A percentile compares a stretch with the other conserved stretches of the same genome.
phyloP scores from a whole-genome alignment of 2,888 invertebrate genomes.

The Isoperla grammatica region DNA sequence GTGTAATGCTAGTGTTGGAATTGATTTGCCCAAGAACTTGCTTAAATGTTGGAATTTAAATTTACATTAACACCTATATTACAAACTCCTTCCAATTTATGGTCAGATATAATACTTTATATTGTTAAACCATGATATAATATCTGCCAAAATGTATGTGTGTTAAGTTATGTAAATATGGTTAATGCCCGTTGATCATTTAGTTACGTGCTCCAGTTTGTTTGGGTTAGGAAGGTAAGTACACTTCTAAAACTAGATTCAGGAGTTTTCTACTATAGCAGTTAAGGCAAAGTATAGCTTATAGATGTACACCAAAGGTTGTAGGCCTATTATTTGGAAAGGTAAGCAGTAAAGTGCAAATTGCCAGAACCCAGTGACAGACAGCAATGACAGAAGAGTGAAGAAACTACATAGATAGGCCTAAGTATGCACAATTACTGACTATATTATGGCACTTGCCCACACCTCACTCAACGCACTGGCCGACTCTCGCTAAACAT shows the following conservation, averaged over 20 bases:
- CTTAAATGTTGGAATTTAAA: too few relatives aligned
- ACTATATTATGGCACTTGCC: slow-evolving; percentile 29
- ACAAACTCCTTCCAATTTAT: too few relatives aligned
- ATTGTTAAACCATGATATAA: too few relatives aligned
- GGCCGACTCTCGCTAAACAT: slow-evolving; percentile 13
- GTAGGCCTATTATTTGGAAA: slow-evolving; percentile 17
- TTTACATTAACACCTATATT: too few relatives aligned
- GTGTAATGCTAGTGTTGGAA: too few relatives aligned
- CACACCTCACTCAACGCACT: slow-evolving; percentile 29
- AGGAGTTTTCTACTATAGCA: slow-evolving; percentile 21
- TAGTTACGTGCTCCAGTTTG: neutral
- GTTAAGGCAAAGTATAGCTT: neutral
- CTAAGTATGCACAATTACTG: slow-evolving; percentile 19
- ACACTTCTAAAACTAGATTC: neutral
- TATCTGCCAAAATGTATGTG: too few relatives aligned
- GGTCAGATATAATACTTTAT: too few relatives aligned
- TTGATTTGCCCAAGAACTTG: too few relatives aligned
- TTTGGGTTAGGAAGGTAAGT: slow-evolving; percentile 19
- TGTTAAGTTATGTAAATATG: too few relatives aligned
- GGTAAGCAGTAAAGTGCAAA: slow-evolving; percentile 30
- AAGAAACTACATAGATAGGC: slow-evolving; percentile 25
- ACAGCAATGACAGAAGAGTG: slow-evolving; percentile 30
- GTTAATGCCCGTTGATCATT: too few relatives aligned
- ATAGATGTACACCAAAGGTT: too few relatives aligned
- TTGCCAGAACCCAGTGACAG: slow-evolving; percentile 30